Evolutionary conservation across 2,113 vertebrate species (phyloP).

Genomic region (Planiliza haematocheilus): DNA sequence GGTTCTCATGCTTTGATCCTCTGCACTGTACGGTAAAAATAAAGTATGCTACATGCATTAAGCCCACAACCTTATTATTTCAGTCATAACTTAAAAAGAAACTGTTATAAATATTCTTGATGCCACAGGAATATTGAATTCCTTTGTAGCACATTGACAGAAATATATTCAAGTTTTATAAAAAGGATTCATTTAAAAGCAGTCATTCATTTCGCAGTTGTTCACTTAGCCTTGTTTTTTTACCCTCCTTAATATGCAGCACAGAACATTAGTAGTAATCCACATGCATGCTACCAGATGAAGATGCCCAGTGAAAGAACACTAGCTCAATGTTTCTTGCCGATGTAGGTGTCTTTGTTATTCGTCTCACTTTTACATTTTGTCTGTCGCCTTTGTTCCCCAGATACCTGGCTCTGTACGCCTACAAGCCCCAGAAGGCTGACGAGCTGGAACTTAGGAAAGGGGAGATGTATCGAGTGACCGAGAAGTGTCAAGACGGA

Average conservation of each 20-base stretch:
- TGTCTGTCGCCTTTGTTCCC: constrained; percentile 18
- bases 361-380: constrained; percentile 7
- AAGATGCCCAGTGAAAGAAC: constrained; percentile 5
- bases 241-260: not conserved
- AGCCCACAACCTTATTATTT: not conserved
- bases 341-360: constrained; percentile 2
- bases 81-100: not conserved
- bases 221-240: not conserved
- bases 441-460: constrained; percentile 97
- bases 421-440: constrained; percentile 97
- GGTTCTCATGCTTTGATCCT: constrained; percentile 3
- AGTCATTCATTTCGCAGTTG: not conserved
- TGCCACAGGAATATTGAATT: not conserved
- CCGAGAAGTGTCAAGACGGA: constrained; percentile 97
- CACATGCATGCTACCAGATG: constrained; percentile 11
- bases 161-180: not conserved
- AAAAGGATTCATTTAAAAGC: not conserved
- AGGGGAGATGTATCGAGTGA: constrained; percentile 98
- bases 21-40: constrained; percentile 5
- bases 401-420: constrained; percentile 95
- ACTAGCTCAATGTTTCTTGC: constrained; percentile 15
- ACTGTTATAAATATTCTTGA: not conserved
- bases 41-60: not conserved
- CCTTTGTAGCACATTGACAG: not conserved
- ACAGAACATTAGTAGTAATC: not conserved